Base-by-base conservation (phyloP, 2,113 vertebrate species). In the Oxygymnocypris stewartii region DNA sequence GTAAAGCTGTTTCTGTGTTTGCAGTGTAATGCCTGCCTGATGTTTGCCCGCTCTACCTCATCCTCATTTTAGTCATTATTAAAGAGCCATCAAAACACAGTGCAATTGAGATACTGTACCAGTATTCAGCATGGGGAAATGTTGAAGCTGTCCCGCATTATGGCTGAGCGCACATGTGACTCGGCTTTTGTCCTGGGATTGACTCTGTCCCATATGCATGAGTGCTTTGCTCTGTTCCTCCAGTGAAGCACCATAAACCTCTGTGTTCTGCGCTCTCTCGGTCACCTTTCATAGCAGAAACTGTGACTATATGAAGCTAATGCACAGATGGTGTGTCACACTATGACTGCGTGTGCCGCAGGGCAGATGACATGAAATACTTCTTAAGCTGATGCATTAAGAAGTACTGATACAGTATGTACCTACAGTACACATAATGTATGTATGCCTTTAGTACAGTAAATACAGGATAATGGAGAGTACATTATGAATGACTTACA, bases 91-190 rank as follows among this genome's bases (percentile, higher is more conserved):
- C 3, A 4, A 40, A 71, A 10, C 67, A 71, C 25, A 1, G 63
- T 18, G 16, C 16, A 69, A 71, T 3, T 71, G 31, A 20, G 31
- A 14, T 35, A 18, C 28, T 16, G 63, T 14, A 67, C 8, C 69
- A 31, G 28, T 31, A 23, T 73, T 23, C 6, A 42, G 73, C 23
- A 42, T 25, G 73, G 11, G 40, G 23, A 75, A 75, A 47, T 75
- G 40, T 75, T 75, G 44, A 47, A 75, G 73, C 73, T 44, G 40
- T 47, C n/a, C 40, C 47, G 73, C 11, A 25, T 42, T 75, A 44
- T 47, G 73, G 73, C 73, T 25, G 73, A 44, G 23, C 11, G 11
- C 71, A 75, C 71, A 44, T 75, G 71, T 75, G 40, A 75, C 23
- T 25, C 11, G 12, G 73, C 40, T 75, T 75, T 47, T n/a, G 73